These are phyloP conservation scores for Sanderia malayensis DNA, from an alignment of 30 jellyfish, hydroid and myxozoan species.

Conservation along the genomic window DNA sequence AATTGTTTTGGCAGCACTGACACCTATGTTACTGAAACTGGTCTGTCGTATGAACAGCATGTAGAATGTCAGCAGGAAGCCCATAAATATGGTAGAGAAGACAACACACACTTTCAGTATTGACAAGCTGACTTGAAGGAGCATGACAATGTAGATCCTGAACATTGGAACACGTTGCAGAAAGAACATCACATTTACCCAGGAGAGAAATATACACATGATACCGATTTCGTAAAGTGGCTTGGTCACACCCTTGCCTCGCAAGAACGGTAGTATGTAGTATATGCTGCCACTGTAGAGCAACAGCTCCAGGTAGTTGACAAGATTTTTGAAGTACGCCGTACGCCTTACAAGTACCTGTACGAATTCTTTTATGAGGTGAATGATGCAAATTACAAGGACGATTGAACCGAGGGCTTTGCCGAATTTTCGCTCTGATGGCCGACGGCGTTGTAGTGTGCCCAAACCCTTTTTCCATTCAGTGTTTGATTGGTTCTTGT, in stretches of 20 bases:
- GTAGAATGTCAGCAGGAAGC: conserved; percentile 64
- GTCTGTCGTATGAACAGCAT: conserved; percentile 51
- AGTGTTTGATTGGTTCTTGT: conserved; percentile 10
- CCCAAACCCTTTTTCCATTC: background rate
- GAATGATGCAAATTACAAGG: conserved; percentile 20
- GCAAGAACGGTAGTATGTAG: background rate
- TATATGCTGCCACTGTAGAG: conserved; percentile 26
- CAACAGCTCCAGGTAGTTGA: conserved; percentile 32
- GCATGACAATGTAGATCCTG: conserved; percentile 77
- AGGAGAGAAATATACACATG: conserved; percentile 49
- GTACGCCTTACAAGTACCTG: conserved; percentile 24
- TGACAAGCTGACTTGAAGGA: conserved; percentile 52
- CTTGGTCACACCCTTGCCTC: background rate
- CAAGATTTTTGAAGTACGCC: conserved; percentile 21
- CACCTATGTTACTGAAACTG: conserved; percentile 21
- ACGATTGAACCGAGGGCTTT: conserved; percentile 25
- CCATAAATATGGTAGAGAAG: conserved; percentile 46
- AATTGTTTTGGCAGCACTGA: conserved; percentile 34
- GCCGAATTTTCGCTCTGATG: conserved; percentile 16
- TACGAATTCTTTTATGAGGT: conserved; percentile 23
- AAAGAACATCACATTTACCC: conserved; percentile 61
- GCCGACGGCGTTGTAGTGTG: background rate
- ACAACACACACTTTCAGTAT: conserved; percentile 50
- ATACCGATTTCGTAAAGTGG: conserved; percentile 45
- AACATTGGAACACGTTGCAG: conserved; percentile 60